Percentiles rank a stretch among this genome's conserved stretches.
phyloP scores from a whole-genome alignment of 1,140 invertebrate genomes.

The Oryctes rhinoceros region DNA sequence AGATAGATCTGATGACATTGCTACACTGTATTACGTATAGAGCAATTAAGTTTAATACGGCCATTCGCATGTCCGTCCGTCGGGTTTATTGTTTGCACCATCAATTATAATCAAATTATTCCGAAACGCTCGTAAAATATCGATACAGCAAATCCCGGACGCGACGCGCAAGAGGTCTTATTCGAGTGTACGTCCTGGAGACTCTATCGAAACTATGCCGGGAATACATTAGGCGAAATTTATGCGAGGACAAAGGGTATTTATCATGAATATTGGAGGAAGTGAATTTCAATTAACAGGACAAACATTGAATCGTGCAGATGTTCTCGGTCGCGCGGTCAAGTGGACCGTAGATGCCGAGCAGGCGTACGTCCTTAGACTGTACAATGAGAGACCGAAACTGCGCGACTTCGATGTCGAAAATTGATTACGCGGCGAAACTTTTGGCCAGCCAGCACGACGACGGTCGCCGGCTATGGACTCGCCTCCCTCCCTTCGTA shows the following conservation, averaged over 20 bases:
- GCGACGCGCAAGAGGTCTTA: neutral
- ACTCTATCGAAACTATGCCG: neutral
- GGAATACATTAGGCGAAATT: constrained; percentile 37
- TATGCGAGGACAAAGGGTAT: constrained; percentile 30
- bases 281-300: constrained; percentile 37
- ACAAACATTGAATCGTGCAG: constrained; percentile 31
- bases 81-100: neutral
- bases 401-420: constrained; percentile 19
- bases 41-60: neutral
- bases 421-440: constrained; percentile 25
- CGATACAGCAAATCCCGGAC: neutral
- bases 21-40: neutral
- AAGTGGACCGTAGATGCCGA: constrained; percentile 25
- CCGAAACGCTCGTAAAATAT: neutral
- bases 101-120: constrained; percentile 17
- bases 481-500: neutral
- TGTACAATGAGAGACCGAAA: constrained; percentile 4
- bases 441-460: neutral
- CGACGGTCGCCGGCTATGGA: neutral
- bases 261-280: constrained; percentile 3
- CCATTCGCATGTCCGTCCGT: neutral
- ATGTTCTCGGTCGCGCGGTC: constrained; percentile 15
- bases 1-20: neutral
- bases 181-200: neutral
- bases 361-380: neutral